Conservation (phyloP, 2,113 vertebrate species). For the Morone chrysops region DNA sequence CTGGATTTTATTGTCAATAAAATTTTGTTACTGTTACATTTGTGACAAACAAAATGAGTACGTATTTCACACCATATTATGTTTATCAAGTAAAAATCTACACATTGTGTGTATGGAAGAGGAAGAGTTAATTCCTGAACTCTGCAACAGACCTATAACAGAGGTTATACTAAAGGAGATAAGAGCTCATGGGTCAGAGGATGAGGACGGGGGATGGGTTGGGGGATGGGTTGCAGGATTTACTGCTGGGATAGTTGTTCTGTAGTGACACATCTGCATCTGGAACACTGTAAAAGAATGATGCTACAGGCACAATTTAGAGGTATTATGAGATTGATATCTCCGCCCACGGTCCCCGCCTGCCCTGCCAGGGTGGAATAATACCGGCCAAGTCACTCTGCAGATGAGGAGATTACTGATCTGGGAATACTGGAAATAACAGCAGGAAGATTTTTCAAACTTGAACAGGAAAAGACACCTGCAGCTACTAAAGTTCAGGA, state of each 20-base stretch:
- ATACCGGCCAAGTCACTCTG: slow-evolving; percentile 36
- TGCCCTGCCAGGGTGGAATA: slow-evolving; percentile 38
- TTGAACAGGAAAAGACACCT: neutral
- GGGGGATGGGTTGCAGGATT: slow-evolving; percentile 57
- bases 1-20: neutral
- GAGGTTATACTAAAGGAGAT: slow-evolving; percentile 54
- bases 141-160: slow-evolving; percentile 23
- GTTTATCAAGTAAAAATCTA: neutral
- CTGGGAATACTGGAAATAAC: slow-evolving; percentile 24
- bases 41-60: neutral
- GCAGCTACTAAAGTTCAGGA: neutral
- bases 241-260: slow-evolving; percentile 42
- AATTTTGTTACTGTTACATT: neutral
- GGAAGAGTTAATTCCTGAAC: slow-evolving; percentile 41
- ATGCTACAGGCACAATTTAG: slow-evolving; percentile 44
- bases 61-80: neutral
- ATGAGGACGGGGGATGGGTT: slow-evolving; percentile 32
- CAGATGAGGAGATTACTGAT: slow-evolving; percentile 46
- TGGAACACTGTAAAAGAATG: slow-evolving; percentile 57
- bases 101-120: neutral
- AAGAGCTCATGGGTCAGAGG: slow-evolving; percentile 49
- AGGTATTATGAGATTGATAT: slow-evolving; percentile 63
- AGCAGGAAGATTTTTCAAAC: slow-evolving; percentile 14
- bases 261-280: slow-evolving; percentile 61
- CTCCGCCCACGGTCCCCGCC: slow-evolving; percentile 60